A percentile compares a stretch with the other conserved stretches of the same genome.
These are phyloP conservation scores for Panopea generosa DNA, from an alignment of 2,888 invertebrate species.

Conservation along the genomic window DNA sequence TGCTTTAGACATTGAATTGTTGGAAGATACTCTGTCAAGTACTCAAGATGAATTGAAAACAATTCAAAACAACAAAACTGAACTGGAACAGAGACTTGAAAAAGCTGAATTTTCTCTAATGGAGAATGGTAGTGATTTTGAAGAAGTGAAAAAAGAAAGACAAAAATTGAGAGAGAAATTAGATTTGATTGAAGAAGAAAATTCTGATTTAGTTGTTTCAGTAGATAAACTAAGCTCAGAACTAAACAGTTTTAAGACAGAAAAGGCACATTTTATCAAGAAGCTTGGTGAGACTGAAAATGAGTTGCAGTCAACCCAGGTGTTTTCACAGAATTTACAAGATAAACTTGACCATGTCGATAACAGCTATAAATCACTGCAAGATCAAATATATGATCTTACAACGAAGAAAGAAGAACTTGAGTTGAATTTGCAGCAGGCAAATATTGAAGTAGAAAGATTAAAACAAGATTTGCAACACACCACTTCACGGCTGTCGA, in stretches of 20 bases:
- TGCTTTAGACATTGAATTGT: slow-evolving; percentile 13
- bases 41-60: slow-evolving; percentile 18
- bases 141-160: slow-evolving; percentile 15
- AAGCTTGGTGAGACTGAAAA: slow-evolving; percentile 53
- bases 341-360: slow-evolving; percentile 57
- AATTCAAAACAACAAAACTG: background rate
- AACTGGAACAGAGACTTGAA: slow-evolving; percentile 18
- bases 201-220: slow-evolving; percentile 23
- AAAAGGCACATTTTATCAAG: slow-evolving; percentile 33
- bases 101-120: slow-evolving; percentile 10
- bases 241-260: slow-evolving; percentile 25
- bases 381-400: slow-evolving; percentile 45
- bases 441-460: slow-evolving; percentile 48
- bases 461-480: slow-evolving; percentile 41
- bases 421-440: slow-evolving; percentile 44
- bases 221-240: slow-evolving; percentile 37
- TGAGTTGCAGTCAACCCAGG: slow-evolving; percentile 61
- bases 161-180: slow-evolving; percentile 11
- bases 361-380: slow-evolving; percentile 43
- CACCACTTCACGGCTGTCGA: slow-evolving; percentile 13
- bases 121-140: slow-evolving; percentile 14
- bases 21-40: slow-evolving; percentile 23
- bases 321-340: slow-evolving; percentile 61
- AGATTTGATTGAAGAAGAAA: slow-evolving; percentile 35
- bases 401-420: slow-evolving; percentile 52